Base-by-base conservation (phyloP, 2,113 vertebrate species). In the Cygnus buccinator region DNA sequence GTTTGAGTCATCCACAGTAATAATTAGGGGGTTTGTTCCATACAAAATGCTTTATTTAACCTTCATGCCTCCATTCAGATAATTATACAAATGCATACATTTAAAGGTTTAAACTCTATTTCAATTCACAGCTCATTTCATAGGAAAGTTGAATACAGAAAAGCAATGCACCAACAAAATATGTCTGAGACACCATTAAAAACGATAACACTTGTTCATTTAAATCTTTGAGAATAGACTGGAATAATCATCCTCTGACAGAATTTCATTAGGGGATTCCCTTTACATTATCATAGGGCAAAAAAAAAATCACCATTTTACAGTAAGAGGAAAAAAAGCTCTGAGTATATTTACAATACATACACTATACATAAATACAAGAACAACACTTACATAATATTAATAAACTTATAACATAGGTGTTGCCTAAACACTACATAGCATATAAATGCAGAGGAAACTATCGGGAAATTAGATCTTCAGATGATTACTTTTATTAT, bases 301-400 rank as follows among this genome's bases (percentile, higher is more conserved):
- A 98, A 65, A 61, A 61, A 39, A 50, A 98, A 98, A 98, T 98
- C 98, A 99, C 99, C 98, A 98, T 98, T 98, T 98, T 99, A 99
- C 98, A 98, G 98, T 98, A 99, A 99, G 98, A 99, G 98, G 98
- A 97, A 98, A 98, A 99, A 99, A 99, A 98, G 98, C 98, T 99
- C 98, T 99, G 98, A 98, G 98, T 98, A 99, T 99, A 99, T 99
- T 99, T 99, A 99, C 99, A 99, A 98, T 99, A 99, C 99, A 98
- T 99, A 99, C 99, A 99, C 99, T 99, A 99, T 99, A 99, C 99
- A 99, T 99, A 99, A 99, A 99, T 99, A 99, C 99, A 99, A 98
- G 98, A 99, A 99, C 99, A 98, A 99, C 99, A 98, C 99, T 98
- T 99, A 99, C 99, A 98, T 99, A 99, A 99, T 99, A 99, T 99